Percentiles rank a stretch among this genome's conserved stretches.
Evolutionary conservation across 2,113 vertebrate genomes (phyloP).

Genomic region (Peromyscus polionotus): DNA sequence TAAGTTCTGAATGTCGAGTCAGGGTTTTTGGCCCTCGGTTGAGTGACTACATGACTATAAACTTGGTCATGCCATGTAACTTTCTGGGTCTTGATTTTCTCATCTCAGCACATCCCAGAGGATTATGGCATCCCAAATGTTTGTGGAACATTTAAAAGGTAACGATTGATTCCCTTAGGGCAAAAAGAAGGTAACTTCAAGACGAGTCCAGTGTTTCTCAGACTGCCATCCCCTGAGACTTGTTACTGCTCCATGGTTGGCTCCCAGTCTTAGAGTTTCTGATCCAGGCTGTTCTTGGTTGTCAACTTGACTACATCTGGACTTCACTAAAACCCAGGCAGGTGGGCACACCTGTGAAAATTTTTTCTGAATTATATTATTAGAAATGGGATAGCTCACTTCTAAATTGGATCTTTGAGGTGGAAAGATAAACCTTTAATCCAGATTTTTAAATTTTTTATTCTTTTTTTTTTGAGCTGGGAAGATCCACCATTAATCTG

Average conservation of each 20-base stretch:
- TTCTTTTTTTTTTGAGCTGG: too few species aligned
- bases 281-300: not conserved
- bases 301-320: not conserved
- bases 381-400: not conserved
- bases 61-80: not conserved
- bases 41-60: not conserved
- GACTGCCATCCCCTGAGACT: not conserved
- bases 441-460: too few species aligned
- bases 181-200: not conserved
- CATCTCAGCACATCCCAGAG: constrained; percentile 16
- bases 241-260: not conserved
- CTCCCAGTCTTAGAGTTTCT: not conserved
- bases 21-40: not conserved
- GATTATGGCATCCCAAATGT: not conserved
- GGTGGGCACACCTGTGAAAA: not conserved
- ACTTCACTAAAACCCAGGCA: not conserved
- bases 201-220: not conserved
- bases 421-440: too few species aligned
- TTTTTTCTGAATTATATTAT: not conserved
- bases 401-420: too few species aligned
- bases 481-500: not conserved
- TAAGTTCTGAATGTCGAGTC: not conserved
- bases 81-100: constrained; percentile 45
- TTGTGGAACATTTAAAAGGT: not conserved
- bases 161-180: not conserved